phyloP scores from a whole-genome alignment of 2,888 invertebrate species.

The Caprella mutica region DNA sequence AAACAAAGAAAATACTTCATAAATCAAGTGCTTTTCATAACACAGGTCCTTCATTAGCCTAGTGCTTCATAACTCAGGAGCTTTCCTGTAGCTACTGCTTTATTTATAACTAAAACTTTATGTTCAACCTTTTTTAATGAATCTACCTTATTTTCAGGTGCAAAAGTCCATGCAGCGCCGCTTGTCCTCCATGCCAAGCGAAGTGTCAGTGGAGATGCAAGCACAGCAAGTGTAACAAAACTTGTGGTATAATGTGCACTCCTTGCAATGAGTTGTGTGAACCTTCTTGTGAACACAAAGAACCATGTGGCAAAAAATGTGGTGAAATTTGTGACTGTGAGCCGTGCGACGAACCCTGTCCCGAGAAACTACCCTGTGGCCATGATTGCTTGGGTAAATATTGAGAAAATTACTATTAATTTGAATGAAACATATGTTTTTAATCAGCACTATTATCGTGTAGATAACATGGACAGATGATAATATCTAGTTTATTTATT shows the following conservation, averaged over 20 bases:
- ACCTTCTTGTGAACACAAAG: slow-evolving; percentile 11
- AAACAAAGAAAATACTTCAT: no score
- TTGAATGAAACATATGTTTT: no score
- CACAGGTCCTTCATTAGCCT: no score
- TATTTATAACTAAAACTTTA: no score
- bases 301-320: slow-evolving; percentile 11
- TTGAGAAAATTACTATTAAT: no score
- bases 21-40: no score
- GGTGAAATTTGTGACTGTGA: slow-evolving; percentile 36
- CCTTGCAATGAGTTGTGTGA: slow-evolving; percentile 23
- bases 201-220: slow-evolving; percentile 21
- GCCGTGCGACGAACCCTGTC: slow-evolving; percentile 44
- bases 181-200: slow-evolving; percentile 26
- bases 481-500: no score
- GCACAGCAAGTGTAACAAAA: slow-evolving; percentile 20
- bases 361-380: slow-evolving; percentile 43
- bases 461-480: no score
- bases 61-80: no score
- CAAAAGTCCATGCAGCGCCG: slow-evolving; percentile 17
- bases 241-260: slow-evolving; percentile 14
- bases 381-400: slow-evolving; percentile 59
- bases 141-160: slow-evolving; percentile 22
- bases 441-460: no score
- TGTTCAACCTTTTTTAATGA: no score
- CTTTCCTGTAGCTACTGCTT: no score